Evolutionary conservation across 1,140 invertebrate genomes (phyloP), one percentile per base, ranked within the genome.

Genomic region (Coenobita brevimanus): DNA sequence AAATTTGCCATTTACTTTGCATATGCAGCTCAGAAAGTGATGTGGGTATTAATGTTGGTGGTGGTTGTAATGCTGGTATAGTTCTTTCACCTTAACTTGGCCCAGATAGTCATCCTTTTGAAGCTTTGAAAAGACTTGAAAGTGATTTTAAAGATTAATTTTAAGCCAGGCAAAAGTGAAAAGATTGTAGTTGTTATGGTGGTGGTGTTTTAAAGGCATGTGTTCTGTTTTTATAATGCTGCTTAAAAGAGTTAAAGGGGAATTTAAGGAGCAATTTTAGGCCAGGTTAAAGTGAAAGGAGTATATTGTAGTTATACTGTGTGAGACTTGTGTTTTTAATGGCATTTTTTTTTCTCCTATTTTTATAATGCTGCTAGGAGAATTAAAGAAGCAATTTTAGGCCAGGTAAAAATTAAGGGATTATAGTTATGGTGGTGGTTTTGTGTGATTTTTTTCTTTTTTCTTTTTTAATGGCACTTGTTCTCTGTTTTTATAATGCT

Each of bases 231-330:
- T n/a, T n/a, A n/a, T n/a, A n/a, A n/a, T n/a, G 67, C 67, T 71
- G 67, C n/a, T n/a, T n/a, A n/a, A n/a, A n/a, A n/a, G n/a, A n/a
- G n/a, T n/a, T n/a, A n/a, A n/a, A n/a, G n/a, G n/a, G n/a, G n/a
- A n/a, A n/a, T n/a, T n/a, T n/a, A n/a, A n/a, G n/a, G n/a, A 57
- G 13, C 54, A 57, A 0, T 57, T 10, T 57, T 15, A 57, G 13
- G 13, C n/a, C n/a, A 62, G 21, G 50, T 54, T 8, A 21, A 54
- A 54, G 8, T 10, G 8, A 3, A 62, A 3, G 27, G 4, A 62
- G 21, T 15, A 69, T 69, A 33, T 2, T 69, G 92, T 85, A 89
- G 10, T 83, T 27, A 13, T 71, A 0, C 21, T 0, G 27, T 33
- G 67, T 33, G 10, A 15, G 10, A 27, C 33, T 33, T 27, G 27